These are phyloP conservation scores for Harpagoxenus sublaevis DNA, from an alignment of 2,888 invertebrate genomes.

Conservation along the genomic window DNA sequence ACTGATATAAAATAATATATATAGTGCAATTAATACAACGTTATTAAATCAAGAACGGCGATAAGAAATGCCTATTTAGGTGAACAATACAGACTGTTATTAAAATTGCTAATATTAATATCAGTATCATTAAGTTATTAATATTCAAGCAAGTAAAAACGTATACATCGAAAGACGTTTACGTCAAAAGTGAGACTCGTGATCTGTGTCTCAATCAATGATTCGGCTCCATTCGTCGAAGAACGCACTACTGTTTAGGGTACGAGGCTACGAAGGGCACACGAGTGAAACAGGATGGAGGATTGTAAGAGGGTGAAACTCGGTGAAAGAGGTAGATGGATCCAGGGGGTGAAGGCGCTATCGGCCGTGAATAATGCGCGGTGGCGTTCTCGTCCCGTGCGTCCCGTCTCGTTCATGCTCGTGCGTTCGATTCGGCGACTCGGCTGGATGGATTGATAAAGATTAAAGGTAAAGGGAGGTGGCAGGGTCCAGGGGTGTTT, in stretches of 20 bases:
- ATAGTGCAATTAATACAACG: not conserved
- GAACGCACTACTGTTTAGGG: conserved; percentile 2
- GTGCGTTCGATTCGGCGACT: conserved; percentile 75
- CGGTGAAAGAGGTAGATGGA: conserved; percentile 50
- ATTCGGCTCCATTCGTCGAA: not conserved
- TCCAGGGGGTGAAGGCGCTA: conserved; percentile 75
- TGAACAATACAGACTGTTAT: not conserved
- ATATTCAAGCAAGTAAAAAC: not conserved
- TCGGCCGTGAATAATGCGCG: conserved; percentile 84
- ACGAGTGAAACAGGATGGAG: not conserved
- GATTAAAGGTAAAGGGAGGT: conserved; percentile 84
- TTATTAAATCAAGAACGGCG: not conserved
- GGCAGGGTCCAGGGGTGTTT: conserved; percentile 77
- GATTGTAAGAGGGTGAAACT: conserved; percentile 33
- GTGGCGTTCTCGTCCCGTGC: conserved; percentile 79
- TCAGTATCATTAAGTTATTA: not conserved
- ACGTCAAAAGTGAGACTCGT: conserved; percentile 1
- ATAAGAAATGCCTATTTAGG: not conserved
- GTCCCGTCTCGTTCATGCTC: conserved; percentile 70
- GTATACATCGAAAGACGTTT: conserved; percentile 1
- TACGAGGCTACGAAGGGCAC: conserved; percentile 24
- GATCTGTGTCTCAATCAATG: conserved; percentile 21
- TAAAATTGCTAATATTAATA: not conserved
- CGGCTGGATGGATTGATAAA: conserved; percentile 85
- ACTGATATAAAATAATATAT: not conserved